Evolutionary conservation across 2,888 invertebrate genomes (phyloP).

Genomic region (Sesia bembeciformis): DNA sequence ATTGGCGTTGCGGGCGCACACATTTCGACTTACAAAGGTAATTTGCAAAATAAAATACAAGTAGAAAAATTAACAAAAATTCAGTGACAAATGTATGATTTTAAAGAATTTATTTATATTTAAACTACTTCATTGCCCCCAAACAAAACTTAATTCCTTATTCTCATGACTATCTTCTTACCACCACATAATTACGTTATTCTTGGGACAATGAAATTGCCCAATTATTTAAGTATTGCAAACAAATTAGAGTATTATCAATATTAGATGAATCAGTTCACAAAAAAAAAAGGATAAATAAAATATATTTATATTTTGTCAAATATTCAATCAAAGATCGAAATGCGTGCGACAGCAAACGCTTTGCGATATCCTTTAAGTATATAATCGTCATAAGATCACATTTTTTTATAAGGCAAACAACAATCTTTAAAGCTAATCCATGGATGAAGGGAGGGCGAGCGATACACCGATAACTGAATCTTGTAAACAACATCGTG

Average conservation of each 20-base stretch:
- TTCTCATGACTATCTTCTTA: too few relatives aligned
- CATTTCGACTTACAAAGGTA: neutral
- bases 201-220: too few relatives aligned
- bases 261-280: too few relatives aligned
- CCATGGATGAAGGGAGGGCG: conserved; percentile 50
- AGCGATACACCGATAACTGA: conserved; percentile 41
- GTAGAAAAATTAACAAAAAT: too few relatives aligned
- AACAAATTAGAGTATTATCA: too few relatives aligned
- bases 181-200: too few relatives aligned
- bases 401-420: conserved; percentile 73
- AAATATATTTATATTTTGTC: neutral
- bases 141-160: too few relatives aligned
- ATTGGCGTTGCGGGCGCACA: conserved; percentile 38
- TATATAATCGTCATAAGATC: conserved; percentile 72
- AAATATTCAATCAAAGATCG: neutral
- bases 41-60: neutral
- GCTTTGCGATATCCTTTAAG: conserved; percentile 51
- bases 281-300: neutral
- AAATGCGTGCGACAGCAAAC: conserved; percentile 30
- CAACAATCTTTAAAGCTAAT: conserved; percentile 74
- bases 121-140: too few relatives aligned
- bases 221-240: too few relatives aligned
- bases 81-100: too few relatives aligned
- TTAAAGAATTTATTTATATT: too few relatives aligned
- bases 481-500: neutral